phyloP scores from a whole-genome alignment of 2,797 vertebrate genomes.

The Sebastes miniatus region DNA sequence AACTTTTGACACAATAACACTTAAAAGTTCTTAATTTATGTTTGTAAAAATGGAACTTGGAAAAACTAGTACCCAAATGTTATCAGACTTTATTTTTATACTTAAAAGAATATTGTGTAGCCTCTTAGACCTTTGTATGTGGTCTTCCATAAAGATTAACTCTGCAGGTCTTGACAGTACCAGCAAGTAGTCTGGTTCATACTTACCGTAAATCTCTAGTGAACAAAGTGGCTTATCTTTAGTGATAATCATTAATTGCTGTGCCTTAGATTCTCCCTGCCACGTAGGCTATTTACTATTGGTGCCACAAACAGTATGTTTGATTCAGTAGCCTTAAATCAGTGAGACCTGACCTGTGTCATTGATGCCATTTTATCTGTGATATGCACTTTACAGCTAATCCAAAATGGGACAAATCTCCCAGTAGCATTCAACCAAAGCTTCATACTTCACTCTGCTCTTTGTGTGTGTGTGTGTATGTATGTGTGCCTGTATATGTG shows the following conservation, averaged over 20 bases:
- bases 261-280: conserved; percentile 62
- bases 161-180: conserved; percentile 64
- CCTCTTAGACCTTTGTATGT: conserved; percentile 67
- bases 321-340: conserved; percentile 77
- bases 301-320: conserved; percentile 72
- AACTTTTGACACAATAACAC: conserved; percentile 67
- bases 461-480: conserved; percentile 13
- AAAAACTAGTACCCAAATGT: conserved; percentile 72
- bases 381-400: conserved; percentile 87
- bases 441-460: conserved; percentile 77
- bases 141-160: conserved; percentile 77
- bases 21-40: conserved; percentile 78
- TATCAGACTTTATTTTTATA: conserved; percentile 79
- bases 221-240: conserved; percentile 64
- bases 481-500: not conserved
- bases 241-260: conserved; percentile 53
- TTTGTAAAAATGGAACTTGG: conserved; percentile 53
- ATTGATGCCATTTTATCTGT: conserved; percentile 77
- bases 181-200: conserved; percentile 51
- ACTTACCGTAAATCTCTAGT: conserved; percentile 45
- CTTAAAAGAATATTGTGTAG: conserved; percentile 61
- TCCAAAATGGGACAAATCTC: conserved; percentile 72
- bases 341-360: conserved; percentile 78
- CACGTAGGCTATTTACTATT: conserved; percentile 41
- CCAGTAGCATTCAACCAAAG: conserved; percentile 87